Conservation (phyloP, 2,888 invertebrate genomes). For the Pollenia amentaria region DNA sequence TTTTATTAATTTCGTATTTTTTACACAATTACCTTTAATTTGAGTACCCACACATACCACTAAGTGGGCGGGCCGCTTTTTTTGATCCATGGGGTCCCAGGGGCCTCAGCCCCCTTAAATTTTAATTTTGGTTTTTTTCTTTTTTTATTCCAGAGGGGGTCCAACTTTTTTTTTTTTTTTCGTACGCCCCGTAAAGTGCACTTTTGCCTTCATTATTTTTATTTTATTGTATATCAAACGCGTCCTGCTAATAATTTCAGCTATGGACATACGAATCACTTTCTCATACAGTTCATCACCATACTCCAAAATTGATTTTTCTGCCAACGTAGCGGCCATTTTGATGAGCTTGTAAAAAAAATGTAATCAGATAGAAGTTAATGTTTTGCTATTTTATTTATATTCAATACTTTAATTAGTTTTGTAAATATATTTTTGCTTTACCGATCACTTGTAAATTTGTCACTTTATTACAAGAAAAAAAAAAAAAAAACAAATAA, state of each 20-base stretch:
- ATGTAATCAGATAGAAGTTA: neutral
- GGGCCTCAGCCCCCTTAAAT: no score
- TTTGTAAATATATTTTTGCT: slow-evolving; percentile 47
- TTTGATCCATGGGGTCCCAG: no score
- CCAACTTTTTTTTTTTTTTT: no score
- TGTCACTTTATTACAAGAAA: slow-evolving; percentile 9
- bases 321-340: slow-evolving; percentile 88
- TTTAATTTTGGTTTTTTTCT: no score
- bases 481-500: slow-evolving; percentile 34
- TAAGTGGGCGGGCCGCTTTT: no score
- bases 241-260: slow-evolving; percentile 99
- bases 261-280: slow-evolving; percentile 96
- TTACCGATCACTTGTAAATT: slow-evolving; percentile 79
- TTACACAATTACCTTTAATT: no score
- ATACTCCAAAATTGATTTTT: slow-evolving; percentile 94
- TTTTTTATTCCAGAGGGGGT: no score
- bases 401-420: slow-evolving; percentile 12
- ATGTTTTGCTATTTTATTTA: slow-evolving; percentile 4
- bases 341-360: neutral
- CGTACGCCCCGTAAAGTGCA: no score
- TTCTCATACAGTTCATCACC: slow-evolving; percentile 95
- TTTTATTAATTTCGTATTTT: no score
- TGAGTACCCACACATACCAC: no score
- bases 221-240: no score
- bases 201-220: no score